These are phyloP conservation scores for Leucopternis melanops DNA, from an alignment of 2,113 vertebrate species.

Conservation along the genomic window DNA sequence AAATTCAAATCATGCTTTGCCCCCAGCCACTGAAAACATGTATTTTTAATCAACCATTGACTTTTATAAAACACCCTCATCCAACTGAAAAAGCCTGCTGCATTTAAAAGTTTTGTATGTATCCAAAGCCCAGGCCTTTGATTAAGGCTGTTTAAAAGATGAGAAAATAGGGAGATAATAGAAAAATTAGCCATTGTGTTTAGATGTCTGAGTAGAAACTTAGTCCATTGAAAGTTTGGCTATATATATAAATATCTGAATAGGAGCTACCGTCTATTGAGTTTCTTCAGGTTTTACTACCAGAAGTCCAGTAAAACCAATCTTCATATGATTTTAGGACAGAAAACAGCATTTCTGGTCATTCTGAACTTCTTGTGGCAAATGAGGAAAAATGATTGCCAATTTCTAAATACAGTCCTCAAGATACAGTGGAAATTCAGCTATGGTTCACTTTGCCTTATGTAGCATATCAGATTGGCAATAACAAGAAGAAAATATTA, in stretches of 20 bases:
- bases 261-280: not conserved
- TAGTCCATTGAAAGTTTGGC: not conserved
- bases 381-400: not conserved
- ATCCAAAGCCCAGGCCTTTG: not conserved
- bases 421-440: not conserved
- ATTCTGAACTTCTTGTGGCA: not conserved
- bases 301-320: not conserved
- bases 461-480: not conserved
- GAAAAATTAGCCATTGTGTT: not conserved
- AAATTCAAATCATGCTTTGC: not conserved
- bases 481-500: not conserved
- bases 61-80: not conserved
- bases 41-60: not conserved
- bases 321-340: not conserved
- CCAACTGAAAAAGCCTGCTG: not conserved
- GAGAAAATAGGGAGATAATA: not conserved
- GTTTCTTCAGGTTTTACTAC: not conserved
- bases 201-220: not conserved
- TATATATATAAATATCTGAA: not conserved
- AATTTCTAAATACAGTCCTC: not conserved
- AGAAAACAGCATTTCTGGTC: not conserved
- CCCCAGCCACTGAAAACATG: not conserved
- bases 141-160: not conserved
- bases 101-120: not conserved
- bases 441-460: not conserved